Base-by-base conservation (phyloP, 2,113 vertebrate species). In the Sebastes schlegelii region DNA sequence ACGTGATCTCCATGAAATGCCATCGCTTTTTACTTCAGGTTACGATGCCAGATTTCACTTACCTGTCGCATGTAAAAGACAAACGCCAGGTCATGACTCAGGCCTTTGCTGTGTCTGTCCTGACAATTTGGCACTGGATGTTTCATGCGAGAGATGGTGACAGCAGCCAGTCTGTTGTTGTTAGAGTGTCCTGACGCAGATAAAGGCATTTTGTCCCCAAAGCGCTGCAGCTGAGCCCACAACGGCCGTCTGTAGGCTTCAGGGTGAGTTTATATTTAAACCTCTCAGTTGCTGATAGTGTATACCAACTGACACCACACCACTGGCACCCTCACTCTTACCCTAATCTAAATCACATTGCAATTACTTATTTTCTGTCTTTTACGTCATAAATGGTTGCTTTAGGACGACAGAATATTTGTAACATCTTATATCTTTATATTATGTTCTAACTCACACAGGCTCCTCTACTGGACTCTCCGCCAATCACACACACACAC, bases 161-260 rank as follows among this genome's bases (percentile, higher is more conserved):
- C 14, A 13, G 49, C 6, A 49, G 66, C 23, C 8, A 10, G 63
- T 62, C 40, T 34, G 34, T 34, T 66, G 79, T 17, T 83, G 55
- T 73, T 48, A 10, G 55, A 76, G 23, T 16, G 60, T n/a, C 40
- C 13, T 72, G 58, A 69, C 14, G 2, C 43, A 66, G 34, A 65
- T 67, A 80, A 82, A 80, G 79, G 42, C 80, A 48, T 42, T 71
- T 68, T 64, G 70, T 73, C 77, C 90, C 77, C 13, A 34, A 46
- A 86, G 90, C 70, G 4, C 17, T 65, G 74, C 90, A 91, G 90
- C 90, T 91, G 90, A 89, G 85, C 54, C 83, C 83, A 83, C 82
- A 69, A 7, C 7, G 9, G 26, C 61, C 4, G 45, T 75, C 81
- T 86, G 72, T 23, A 34, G 34, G 71, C 90, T 71, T 79, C 66